phyloP scores from a whole-genome alignment of 2,888 invertebrate genomes.

The Carabus problematicus region DNA sequence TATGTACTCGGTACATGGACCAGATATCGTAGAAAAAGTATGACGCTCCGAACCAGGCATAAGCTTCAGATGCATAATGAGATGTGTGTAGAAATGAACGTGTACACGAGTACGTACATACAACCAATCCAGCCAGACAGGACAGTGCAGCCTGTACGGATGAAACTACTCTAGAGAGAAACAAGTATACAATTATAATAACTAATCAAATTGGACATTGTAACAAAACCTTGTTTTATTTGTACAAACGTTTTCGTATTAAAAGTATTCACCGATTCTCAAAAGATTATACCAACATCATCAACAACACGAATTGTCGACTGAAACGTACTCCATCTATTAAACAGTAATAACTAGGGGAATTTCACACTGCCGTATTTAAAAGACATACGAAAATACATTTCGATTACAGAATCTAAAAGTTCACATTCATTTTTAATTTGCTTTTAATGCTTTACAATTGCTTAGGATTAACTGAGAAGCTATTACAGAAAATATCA shows the following conservation, averaged over 20 bases:
- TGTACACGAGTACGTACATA: slow-evolving; percentile 72
- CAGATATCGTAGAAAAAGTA: slow-evolving; percentile 83
- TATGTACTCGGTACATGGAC: slow-evolving; percentile 78
- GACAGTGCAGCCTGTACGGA: slow-evolving; percentile 75
- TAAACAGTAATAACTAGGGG: background rate
- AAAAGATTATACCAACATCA: background rate
- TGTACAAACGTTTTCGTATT: background rate
- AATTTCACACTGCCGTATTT: background rate
- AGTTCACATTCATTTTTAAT: background rate
- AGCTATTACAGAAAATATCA: no score
- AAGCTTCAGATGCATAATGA: slow-evolving; percentile 77
- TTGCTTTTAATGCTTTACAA: background rate
- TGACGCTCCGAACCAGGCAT: slow-evolving; percentile 81
- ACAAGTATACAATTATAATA: background rate
- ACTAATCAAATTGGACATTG: background rate
- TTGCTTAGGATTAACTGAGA: background rate
- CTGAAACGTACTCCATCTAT: background rate
- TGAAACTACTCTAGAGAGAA: slow-evolving; percentile 68
- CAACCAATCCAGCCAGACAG: slow-evolving; percentile 70
- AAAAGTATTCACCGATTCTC: background rate
- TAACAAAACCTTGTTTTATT: background rate
- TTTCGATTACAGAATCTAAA: background rate
- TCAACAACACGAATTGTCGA: background rate
- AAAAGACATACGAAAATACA: background rate
- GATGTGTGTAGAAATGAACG: slow-evolving; percentile 72